Evolutionary conservation across 2,888 invertebrate species (phyloP), one percentile per base, ranked within the genome.

Genomic region (Epicampocera succincta): DNA sequence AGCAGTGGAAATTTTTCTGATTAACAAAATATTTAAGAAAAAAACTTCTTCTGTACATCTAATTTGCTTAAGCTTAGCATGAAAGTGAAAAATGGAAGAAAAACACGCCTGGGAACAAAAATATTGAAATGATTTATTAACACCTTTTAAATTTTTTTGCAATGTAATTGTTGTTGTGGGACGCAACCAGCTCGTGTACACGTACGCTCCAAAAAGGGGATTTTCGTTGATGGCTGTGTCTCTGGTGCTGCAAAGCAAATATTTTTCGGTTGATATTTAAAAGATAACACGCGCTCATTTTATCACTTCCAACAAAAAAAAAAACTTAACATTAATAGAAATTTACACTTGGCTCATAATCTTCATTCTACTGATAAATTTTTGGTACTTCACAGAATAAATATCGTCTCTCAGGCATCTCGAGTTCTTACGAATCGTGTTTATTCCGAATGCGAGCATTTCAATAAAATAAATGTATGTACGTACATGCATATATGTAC

Each of bases 91-190:
- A 65, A 40, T 65, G 12, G 15, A 38, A 71, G 17, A 38, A 29
- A 56, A 68, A 38, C 72, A 19, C 33, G 40, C 52, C 44, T 69
- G 66, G 44, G 66, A 65, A 73, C 11, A 71, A 74, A 83, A 84
- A 83, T 85, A 85, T 83, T 77, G 71, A 81, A 87, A 85, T 85
- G 85, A 85, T 82, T 85, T 83, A 87, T 84, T 85, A 78, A 61
- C 85, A 84, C 83, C 54, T 80, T 54, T 40, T 52, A 9, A 1
- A 9, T 42, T 3, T 17, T 65, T 25, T 56, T 52, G 42, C 13
- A 3, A 11, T 54, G 33, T 15, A 33, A 12, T 17, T 66, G 13
- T 38, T 46, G 25, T 40, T 15, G 17, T 17, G 1, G 13, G 52
- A 44, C 46, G 12, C 44, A 19, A 21, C 44, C 33, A 17, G 29